Evolutionary conservation across 2,888 invertebrate species (phyloP), one percentile per base, ranked within the genome.

Genomic region (Lasioglossum malachurum): DNA sequence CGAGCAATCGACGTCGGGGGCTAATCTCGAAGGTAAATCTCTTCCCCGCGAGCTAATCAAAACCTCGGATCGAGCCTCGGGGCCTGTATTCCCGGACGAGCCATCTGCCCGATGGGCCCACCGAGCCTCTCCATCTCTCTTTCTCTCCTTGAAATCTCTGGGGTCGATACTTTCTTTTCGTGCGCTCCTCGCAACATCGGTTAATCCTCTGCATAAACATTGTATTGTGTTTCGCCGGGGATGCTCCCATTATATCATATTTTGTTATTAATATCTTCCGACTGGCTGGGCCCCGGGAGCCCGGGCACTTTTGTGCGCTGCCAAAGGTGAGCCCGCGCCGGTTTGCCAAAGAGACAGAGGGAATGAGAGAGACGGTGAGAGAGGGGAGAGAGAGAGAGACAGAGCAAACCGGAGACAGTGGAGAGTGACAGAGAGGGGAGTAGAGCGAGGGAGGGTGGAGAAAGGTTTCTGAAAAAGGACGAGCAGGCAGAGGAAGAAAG

Each of bases 201-300:
- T 93, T 95, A 93, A 95, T 95, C 95, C 95, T 86, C 91, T 92
- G 94, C 94, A 94, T 95, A 95, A 95, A 95, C 94, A 95, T 93
- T 93, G 94, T 94, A 95, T 95, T 95, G 95, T 95, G 91, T 94
- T 94, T 93, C 93, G 93, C 91, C 83, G 92, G 92, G 94, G 94
- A 94, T 94, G 94, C 94, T 93, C 91, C 94, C 92, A 94, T 95
- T 95, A 94, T 95, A 95, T 94, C 94, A 94, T 95, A 94, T 95
- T 95, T 95, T 94, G 94, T 95, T 95, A 95, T 95, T 95, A 95
- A 95, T 95, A 95, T 95, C 94, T 95, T 95, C 94, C 92, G 95
- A 95, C 94, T 95, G 95, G 93, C 89, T 95, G 94, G 90, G 89
- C 90, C 87, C 89, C 90, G 89, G 92, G 89, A 92, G 94, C 94